Conservation (phyloP, 2,888 invertebrate species). For the Ornithoptera alexandrae region DNA sequence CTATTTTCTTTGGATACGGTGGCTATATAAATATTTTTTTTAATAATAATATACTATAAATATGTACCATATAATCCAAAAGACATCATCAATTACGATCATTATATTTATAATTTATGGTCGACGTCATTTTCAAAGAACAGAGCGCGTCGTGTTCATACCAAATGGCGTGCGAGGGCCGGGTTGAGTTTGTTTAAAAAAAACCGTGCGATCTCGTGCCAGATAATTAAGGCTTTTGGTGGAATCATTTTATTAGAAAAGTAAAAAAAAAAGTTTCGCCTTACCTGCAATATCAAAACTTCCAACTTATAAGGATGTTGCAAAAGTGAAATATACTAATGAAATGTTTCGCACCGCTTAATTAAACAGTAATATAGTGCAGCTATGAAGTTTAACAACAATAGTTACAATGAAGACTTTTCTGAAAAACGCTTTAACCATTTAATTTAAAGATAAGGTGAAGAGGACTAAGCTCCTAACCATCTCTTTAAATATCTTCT, state of each 20-base stretch:
- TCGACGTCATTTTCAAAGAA: slow-evolving; percentile 39
- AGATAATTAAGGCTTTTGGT: slow-evolving; percentile 74
- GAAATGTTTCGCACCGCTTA: not conserved
- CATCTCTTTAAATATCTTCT: too few relatives aligned
- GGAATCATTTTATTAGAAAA: slow-evolving; percentile 61
- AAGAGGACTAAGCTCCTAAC: too few relatives aligned
- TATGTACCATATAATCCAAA: slow-evolving; percentile 16
- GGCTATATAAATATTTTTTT: not conserved
- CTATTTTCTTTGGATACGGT: not conserved
- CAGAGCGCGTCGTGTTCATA: slow-evolving; percentile 43
- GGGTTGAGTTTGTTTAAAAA: slow-evolving; percentile 49
- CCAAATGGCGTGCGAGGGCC: slow-evolving; percentile 68
- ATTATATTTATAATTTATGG: slow-evolving; percentile 41
- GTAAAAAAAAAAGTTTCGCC: slow-evolving; percentile 60
- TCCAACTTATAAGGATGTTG: slow-evolving; percentile 49
- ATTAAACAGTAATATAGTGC: not conserved
- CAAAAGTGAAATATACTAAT: not conserved
- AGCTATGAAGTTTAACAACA: not conserved
- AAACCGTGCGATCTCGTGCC: slow-evolving; percentile 74
- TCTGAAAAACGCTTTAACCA: not conserved
- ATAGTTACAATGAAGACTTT: not conserved
- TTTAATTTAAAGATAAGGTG: too few relatives aligned
- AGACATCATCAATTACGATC: slow-evolving; percentile 21
- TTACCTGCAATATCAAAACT: slow-evolving; percentile 74
- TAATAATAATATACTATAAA: not conserved